Base-by-base conservation (phyloP, 2,113 vertebrate genomes). In the Silurus meridionalis region DNA sequence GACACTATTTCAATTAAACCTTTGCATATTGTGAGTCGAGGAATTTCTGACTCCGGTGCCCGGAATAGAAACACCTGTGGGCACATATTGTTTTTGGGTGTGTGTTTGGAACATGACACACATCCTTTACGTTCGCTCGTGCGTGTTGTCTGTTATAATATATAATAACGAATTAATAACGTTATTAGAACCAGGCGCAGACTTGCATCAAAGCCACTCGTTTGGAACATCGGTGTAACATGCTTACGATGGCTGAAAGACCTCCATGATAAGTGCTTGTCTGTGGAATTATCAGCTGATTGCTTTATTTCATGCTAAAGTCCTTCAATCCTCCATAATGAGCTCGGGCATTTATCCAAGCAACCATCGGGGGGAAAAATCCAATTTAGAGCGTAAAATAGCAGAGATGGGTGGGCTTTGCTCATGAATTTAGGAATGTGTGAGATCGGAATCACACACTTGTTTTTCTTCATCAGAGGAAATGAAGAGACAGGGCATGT, bases 291-390 rank as follows among this genome's bases (percentile, higher is more conserved):
- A 89, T 72, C 64, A 74, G 11, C 82, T 89, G 88, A 89, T 87
- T 89, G 88, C 80, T 89, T 85, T 83, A 87, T 89, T 89, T 85
- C 86, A 83, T 85, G 84, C 74, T 72, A 80, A 89, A 87, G 80
- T 85, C 86, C 78, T 80, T 89, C 74, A 85, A 89, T 85, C 80
- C 52, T 50, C 17, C 19, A 66, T 89, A 89, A 89, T 89, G 88
- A 89, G 86, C 58, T 89, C 75, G 82, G 37, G 88, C 87, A 82
- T 80, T 87, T 89, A 89, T 89, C 83, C 83, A 83, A 82, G 67
- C n/a, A 28, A 71, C 86, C 83, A 87, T 89, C 75, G 53, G 80
- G 83, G 80, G 83, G 88, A 89, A 81, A 89, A 87, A 87, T 89
- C 86, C 80, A 87, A 89, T 87, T 89, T 83, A n/a, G 83, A 37